A percentile compares a stretch with the other conserved stretches of the same genome.
These are phyloP conservation scores for Pecten maximus DNA, from an alignment of 2,888 invertebrate species.

Conservation along the genomic window DNA sequence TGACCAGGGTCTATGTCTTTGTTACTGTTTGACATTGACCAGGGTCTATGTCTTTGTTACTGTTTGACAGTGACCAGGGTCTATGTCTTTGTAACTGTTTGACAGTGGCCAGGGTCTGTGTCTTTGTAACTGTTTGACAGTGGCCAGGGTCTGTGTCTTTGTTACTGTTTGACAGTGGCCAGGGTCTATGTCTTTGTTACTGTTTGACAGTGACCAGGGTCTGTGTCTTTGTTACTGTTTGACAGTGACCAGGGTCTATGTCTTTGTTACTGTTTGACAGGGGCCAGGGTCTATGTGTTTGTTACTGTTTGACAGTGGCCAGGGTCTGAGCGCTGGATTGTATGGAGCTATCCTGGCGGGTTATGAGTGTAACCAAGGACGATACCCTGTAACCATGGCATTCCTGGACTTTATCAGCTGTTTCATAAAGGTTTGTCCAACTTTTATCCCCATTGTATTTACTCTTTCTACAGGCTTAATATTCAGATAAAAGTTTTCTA, in stretches of 20 bases:
- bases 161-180: background rate
- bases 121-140: background rate
- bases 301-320: constrained; percentile 71
- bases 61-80: constrained; percentile 76
- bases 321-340: constrained; percentile 76
- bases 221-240: background rate
- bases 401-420: constrained; percentile 71
- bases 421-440: constrained; percentile 69
- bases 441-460: background rate
- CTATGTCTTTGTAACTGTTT: constrained; percentile 70
- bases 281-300: background rate
- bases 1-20: constrained; percentile 77
- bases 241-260: background rate
- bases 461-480: too few relatives aligned
- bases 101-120: background rate
- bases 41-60: background rate
- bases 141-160: background rate
- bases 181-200: background rate
- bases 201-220: background rate
- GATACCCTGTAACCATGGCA: constrained; percentile 77
- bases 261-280: background rate
- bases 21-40: constrained; percentile 44
- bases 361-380: constrained; percentile 76
- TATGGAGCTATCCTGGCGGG: constrained; percentile 79
- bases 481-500: too few relatives aligned